Evolutionary conservation across 1,140 invertebrate genomes (phyloP).

Genomic region (Drosophila bifasciata): DNA sequence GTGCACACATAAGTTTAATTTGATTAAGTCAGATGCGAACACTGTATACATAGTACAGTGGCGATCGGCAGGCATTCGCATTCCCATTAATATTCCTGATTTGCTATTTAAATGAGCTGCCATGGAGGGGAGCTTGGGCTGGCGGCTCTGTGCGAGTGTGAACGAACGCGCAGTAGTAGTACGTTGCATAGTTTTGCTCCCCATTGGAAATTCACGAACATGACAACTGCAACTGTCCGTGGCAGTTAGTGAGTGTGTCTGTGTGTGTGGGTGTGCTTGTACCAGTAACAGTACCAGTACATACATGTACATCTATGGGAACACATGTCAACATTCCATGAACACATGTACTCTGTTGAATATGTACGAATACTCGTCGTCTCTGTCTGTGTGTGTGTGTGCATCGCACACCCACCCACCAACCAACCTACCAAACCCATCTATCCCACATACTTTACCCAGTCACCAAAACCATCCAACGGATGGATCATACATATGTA

Average conservation of each 20-base stretch:
- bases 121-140: neutral
- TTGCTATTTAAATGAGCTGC: constrained; percentile 41
- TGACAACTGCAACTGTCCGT: constrained; percentile 61
- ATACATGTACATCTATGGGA: constrained; percentile 67
- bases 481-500: constrained; percentile 17
- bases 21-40: constrained; percentile 30
- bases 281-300: constrained; percentile 4
- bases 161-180: neutral
- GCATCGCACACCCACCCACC: constrained; percentile 17
- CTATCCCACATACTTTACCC: constrained; percentile 27
- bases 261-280: constrained; percentile 37
- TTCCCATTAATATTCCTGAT: constrained; percentile 56
- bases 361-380: constrained; percentile 40
- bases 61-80: constrained; percentile 44
- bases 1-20: constrained; percentile 44
- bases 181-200: constrained; percentile 52
- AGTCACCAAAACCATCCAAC: no score
- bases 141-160: neutral
- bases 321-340: constrained; percentile 81
- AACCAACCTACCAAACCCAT: constrained; percentile 21
- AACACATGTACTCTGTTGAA: constrained; percentile 71
- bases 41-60: no score
- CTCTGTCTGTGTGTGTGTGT: constrained; percentile 15
- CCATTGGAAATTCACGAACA: constrained; percentile 54
- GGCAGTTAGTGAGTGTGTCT: constrained; percentile 25